These are phyloP conservation scores for Aphidius ervi DNA, from an alignment of 1,140 invertebrate genomes.

Conservation along the genomic window DNA sequence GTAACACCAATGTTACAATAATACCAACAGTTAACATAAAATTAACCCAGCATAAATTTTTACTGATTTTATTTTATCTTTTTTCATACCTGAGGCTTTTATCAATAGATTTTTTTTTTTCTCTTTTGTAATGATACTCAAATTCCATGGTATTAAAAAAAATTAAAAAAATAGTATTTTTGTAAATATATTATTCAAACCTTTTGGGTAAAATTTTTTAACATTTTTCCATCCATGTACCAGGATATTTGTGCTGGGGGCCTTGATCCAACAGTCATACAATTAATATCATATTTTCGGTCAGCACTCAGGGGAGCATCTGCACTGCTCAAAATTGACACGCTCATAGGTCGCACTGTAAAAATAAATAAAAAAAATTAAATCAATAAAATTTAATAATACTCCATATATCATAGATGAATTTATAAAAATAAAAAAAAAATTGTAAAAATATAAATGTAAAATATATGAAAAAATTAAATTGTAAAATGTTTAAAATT, in stretches of 20 bases:
- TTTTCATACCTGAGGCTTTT: background rate
- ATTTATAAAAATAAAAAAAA: background rate
- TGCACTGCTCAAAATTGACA: constrained; percentile 72
- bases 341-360: constrained; percentile 72
- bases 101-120: too few species aligned
- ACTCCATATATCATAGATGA: background rate
- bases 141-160: too few species aligned
- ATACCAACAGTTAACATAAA: background rate
- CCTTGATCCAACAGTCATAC: constrained; percentile 73
- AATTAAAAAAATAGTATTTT: background rate
- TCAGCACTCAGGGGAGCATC: constrained; percentile 75
- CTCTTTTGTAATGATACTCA: too few species aligned
- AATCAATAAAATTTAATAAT: constrained; percentile 11
- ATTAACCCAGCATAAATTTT: background rate
- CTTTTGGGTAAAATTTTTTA: constrained; percentile 58
- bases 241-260: constrained; percentile 75
- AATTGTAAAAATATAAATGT: constrained; percentile 9
- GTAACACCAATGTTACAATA: background rate
- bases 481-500: too few species aligned
- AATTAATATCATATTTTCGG: constrained; percentile 70
- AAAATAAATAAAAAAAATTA: constrained; percentile 12
- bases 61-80: background rate
- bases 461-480: background rate
- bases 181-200: constrained; percentile 40
- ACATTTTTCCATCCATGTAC: constrained; percentile 70